Evolutionary conservation across 2,113 vertebrate genomes (phyloP), one percentile per base, ranked within the genome.

Genomic region (Lasiurus cinereus): DNA sequence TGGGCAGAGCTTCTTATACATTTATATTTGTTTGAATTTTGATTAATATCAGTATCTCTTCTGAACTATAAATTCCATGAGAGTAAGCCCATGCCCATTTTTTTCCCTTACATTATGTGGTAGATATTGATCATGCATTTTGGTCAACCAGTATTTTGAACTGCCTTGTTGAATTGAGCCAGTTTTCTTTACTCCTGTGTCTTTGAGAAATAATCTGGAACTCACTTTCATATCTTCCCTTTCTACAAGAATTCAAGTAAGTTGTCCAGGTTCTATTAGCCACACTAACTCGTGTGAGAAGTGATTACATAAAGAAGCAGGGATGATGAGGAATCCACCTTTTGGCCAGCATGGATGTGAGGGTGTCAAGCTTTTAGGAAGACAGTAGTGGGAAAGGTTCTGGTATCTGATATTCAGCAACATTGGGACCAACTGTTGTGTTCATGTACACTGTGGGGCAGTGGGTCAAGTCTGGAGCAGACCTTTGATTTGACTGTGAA

Each of bases 1-100:
- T 73, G 59, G 43, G 15, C 6, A 43, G 13, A 74, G 12, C 21
- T 24, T 10, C 24, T 87, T 31, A 27, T 33, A 39, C 4, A 13
- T 93, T 90, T 59, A 54, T 67, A 39, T 79, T 83, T 90, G 14
- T 62, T 79, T 83, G 54, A 36, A 54, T 52, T 70, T n/a, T 66
- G 10, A 91, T 56, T 24, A 59, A 62, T 21, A 27, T 73, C 56
- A 70, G 11, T 39, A 77, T 80, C 43, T 33, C 56, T n/a, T 8
- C 22, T 36, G 33, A 74, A 76, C 18, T 46, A 15, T 29, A 74
- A 64, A 70, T 24, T 85, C 14, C 16, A 0, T 1, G 33, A 79
- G 10, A 10, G 21, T 56, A 62, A 62, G 15, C 72, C 4, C 54
- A 21, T 6, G 7, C 39, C 39, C 39, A 21, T n/a, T 18, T 48